Evolutionary conservation across 2,888 invertebrate genomes (phyloP).

Genomic region (Morinoia aosen): DNA sequence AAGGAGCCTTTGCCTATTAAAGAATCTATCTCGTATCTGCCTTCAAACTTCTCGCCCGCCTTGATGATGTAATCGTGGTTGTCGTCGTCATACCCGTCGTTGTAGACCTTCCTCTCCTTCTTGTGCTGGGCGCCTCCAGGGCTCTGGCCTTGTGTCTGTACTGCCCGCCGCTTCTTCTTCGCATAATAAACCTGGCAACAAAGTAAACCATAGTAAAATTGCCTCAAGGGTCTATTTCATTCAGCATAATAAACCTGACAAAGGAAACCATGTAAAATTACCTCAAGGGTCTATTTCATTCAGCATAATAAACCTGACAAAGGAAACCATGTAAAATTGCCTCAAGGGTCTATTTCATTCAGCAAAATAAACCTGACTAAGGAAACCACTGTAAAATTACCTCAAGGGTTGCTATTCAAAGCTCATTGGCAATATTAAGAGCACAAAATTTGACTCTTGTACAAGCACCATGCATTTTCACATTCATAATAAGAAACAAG

Average conservation of each 20-base stretch:
- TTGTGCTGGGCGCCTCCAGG: conserved; percentile 77
- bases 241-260: background rate
- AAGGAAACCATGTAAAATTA: background rate
- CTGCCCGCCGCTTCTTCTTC: conserved; percentile 96
- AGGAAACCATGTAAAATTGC: background rate
- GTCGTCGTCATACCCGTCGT: conserved; percentile 98
- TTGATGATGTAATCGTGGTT: conserved; percentile 99
- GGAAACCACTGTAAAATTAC: no score
- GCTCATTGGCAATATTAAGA: no score
- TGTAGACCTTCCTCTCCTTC: conserved; percentile 93
- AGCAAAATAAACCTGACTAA: no score
- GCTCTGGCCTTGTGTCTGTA: conserved; percentile 82
- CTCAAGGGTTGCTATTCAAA: no score
- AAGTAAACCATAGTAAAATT: conserved; percentile 62
- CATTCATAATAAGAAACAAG: no score
- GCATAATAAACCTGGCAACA: conserved; percentile 96
- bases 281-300: background rate
- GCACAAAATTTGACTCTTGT: no score
- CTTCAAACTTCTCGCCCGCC: conserved; percentile 98
- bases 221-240: conserved; percentile 57
- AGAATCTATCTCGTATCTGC: conserved; percentile 99
- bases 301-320: background rate
- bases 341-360: no score
- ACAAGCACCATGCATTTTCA: no score
- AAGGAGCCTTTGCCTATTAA: conserved; percentile 97